Percentiles rank a stretch among this genome's conserved stretches.
phyloP scores from a whole-genome alignment of 2,113 vertebrate genomes.

The Aplodontia rufa region DNA sequence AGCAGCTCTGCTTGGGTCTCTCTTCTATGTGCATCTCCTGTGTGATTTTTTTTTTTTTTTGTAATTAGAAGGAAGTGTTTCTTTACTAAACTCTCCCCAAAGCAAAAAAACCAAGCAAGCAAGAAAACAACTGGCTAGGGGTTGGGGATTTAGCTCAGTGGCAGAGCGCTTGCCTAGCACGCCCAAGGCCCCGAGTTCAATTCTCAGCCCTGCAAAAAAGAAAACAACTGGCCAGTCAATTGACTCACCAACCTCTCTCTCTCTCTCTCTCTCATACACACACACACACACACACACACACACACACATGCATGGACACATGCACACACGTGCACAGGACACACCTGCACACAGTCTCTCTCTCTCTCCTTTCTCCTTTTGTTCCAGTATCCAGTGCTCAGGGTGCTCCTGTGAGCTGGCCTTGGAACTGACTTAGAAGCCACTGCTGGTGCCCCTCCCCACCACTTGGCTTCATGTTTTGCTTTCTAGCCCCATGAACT shows the following conservation, averaged over 20 bases:
- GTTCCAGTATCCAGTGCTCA: not conserved
- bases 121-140: not conserved
- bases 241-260: not conserved
- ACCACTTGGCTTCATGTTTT: not conserved
- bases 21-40: not conserved
- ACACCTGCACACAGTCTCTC: too few species aligned
- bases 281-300: not conserved
- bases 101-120: not conserved
- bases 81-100: not conserved
- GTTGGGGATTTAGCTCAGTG: too few species aligned
- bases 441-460: fast-evolving
- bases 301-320: too few species aligned
- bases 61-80: not conserved
- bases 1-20: not conserved
- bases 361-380: not conserved
- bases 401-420: too few species aligned
- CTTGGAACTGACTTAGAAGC: not conserved
- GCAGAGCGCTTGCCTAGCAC: too few species aligned
- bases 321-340: not conserved
- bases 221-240: not conserved
- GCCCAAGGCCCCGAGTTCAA: too few species aligned
- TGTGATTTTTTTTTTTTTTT: not conserved
- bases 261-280: too few species aligned
- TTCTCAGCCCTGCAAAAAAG: too few species aligned
- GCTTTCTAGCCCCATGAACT: not conserved